Base-by-base conservation (phyloP, 2,888 invertebrate genomes). In the Cephus pygmeus region DNA sequence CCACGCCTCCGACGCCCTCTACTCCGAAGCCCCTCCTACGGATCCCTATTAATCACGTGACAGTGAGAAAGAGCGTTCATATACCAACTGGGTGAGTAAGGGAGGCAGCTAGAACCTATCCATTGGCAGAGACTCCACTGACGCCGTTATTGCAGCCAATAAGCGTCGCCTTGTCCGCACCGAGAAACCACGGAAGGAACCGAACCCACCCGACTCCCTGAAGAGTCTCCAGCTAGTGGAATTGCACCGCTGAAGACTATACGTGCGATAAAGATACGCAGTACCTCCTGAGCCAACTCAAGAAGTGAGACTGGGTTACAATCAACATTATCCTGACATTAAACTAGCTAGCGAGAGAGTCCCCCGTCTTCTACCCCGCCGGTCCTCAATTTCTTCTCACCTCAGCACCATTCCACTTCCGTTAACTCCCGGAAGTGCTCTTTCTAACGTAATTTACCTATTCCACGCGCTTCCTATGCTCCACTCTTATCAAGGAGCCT, bases 1-100 rank as follows among this genome's bases (percentile, higher is more conserved):
- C 85, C 81, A 86, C 87, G 86, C 86, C 87, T 82, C 73, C 71
- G 69, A 76, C 34, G 12, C 73, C 34, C 68, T 34, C 75, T 34
- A 75, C 35, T 73, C 15, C 6, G 12, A 34, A 36, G 75, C 75
- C 78, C 76, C 78, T 82, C 79, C 79, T 78, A 40, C 80, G 77
- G 76, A 75, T 80, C 80, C 79, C 82, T 80, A 81, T 80, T 79
- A 79, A 79, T 83, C 78, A 77, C 34, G 71, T 34, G 71, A 71
- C 71, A 34, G 31, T n/a, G 71, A 71, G 71, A 23, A 71, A 31
- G 71, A 71, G 31, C 34, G 34, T 33, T 23, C 15, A 15, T 6
- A 12, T 31, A 34, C 33, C 6, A 34, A 12, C 71, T 23, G 15
- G 12, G 9, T 33, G 33, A 34, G 71, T 15, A 71, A 71, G 71